A percentile compares a stretch with the other conserved stretches of the same genome.
phyloP scores from a whole-genome alignment of 2,113 vertebrate species.

The Pituophis catenifer region DNA sequence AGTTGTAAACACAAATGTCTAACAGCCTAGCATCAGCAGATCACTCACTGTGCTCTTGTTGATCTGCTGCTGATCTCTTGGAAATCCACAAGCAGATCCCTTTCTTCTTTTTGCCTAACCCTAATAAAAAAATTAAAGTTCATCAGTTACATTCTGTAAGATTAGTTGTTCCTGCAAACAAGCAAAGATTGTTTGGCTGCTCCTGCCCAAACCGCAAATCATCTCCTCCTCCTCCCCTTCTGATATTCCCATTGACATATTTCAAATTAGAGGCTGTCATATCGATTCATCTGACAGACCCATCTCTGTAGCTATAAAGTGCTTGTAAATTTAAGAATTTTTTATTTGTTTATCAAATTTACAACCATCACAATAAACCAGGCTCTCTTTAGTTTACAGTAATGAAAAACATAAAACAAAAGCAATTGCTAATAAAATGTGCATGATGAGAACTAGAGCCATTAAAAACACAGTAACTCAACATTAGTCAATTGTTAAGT shows the following conservation, averaged over 20 bases:
- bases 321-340: background rate
- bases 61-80: background rate
- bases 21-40: background rate
- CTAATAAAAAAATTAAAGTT: background rate
- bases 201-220: background rate
- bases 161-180: background rate
- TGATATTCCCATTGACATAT: background rate
- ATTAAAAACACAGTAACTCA: background rate
- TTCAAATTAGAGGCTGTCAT: background rate
- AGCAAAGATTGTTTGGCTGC: background rate
- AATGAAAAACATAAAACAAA: background rate
- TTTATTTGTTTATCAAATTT: background rate
- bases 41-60: background rate
- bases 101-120: background rate
- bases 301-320: background rate
- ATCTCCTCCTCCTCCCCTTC: background rate
- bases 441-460: background rate
- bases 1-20: background rate
- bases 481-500: background rate
- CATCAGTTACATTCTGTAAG: background rate
- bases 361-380: background rate
- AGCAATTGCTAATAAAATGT: background rate
- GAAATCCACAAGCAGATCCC: background rate
- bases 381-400: background rate
- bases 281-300: background rate